phyloP scores from a whole-genome alignment of 2,888 invertebrate genomes.

The Lamproptera curius region DNA sequence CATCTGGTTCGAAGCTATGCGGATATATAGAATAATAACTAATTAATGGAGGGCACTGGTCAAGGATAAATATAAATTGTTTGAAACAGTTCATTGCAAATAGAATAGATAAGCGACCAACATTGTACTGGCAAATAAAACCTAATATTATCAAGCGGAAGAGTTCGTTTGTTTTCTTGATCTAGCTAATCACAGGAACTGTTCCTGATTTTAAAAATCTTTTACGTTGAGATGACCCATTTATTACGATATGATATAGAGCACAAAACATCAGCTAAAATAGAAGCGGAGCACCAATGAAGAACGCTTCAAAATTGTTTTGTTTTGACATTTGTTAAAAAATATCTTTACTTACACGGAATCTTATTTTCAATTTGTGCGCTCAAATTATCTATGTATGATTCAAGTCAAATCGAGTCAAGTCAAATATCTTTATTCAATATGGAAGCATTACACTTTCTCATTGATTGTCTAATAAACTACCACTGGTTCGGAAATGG shows the following conservation, averaged over 20 bases:
- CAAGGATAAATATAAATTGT: conserved; percentile 15
- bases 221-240: neutral
- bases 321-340: neutral
- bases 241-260: neutral
- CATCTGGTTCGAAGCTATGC: conserved; percentile 9
- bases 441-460: too few species aligned
- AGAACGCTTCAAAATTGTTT: neutral
- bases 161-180: too few species aligned
- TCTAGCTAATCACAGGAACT: neutral
- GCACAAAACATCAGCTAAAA: neutral
- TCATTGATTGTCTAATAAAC: too few species aligned
- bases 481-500: too few species aligned
- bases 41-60: conserved; percentile 5
- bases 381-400: too few species aligned
- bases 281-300: neutral
- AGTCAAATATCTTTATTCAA: too few species aligned
- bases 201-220: neutral
- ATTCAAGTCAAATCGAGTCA: neutral
- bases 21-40: conserved; percentile 14
- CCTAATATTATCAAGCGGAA: neutral
- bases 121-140: neutral
- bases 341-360: neutral
- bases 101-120: neutral
- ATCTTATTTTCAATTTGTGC: too few species aligned
- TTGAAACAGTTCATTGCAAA: conserved; percentile 1